These are phyloP conservation scores for Uria lomvia DNA, from an alignment of 2,113 vertebrate genomes.

Conservation along the genomic window DNA sequence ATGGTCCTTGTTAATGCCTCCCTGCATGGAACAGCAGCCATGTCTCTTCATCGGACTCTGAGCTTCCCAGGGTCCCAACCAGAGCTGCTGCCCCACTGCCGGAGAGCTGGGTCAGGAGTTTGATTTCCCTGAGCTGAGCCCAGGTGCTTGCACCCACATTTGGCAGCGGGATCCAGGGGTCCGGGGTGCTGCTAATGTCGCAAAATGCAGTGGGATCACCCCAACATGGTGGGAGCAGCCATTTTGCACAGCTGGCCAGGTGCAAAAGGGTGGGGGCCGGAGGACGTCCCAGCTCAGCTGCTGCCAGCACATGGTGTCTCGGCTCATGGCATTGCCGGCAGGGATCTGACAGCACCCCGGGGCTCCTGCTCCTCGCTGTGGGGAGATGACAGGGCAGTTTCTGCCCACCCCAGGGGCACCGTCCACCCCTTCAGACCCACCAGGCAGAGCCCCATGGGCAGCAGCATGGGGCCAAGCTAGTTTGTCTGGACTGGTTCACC, in stretches of 20 bases:
- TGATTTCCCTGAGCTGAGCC: not conserved
- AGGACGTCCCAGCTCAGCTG: too few species aligned
- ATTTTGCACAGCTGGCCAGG: not conserved
- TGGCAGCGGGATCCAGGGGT: not conserved
- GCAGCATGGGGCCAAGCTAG: not conserved
- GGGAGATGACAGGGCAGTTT: not conserved
- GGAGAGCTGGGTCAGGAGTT: not conserved
- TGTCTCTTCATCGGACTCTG: not conserved
- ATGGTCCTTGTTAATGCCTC: not conserved
- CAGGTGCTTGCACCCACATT: accelerated
- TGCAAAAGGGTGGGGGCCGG: not conserved
- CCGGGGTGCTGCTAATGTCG: not conserved
- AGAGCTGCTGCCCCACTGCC: not conserved
- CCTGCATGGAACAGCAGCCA: not conserved
- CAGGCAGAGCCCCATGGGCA: not conserved
- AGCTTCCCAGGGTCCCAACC: not conserved
- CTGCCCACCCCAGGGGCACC: not conserved
- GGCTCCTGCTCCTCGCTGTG: accelerated
- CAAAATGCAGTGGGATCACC: too few species aligned
- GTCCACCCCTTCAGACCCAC: not conserved
- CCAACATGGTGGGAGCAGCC: not conserved
- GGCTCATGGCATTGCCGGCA: not conserved
- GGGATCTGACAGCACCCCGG: not conserved
- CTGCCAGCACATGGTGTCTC: accelerated
- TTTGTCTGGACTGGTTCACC: not conserved